Conservation (phyloP, 2,113 vertebrate species). For the Tragelaphus imberbis region DNA sequence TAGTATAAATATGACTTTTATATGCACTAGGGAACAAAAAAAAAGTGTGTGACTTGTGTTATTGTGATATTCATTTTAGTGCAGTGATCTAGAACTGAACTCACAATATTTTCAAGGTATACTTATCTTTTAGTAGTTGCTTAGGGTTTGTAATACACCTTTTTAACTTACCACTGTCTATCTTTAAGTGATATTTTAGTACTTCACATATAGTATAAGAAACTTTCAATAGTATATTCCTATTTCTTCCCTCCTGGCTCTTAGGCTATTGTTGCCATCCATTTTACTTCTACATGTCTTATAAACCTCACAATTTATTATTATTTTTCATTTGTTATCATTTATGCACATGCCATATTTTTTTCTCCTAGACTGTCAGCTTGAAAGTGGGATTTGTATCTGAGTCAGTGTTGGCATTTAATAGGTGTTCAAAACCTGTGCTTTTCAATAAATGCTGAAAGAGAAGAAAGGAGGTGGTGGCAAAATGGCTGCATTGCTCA, state of each 20-base stretch:
- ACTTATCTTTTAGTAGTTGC: not conserved
- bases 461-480: not conserved
- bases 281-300: not conserved
- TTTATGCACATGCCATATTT: not conserved
- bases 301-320: not conserved
- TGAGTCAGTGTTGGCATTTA: not conserved
- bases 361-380: not conserved
- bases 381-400: constrained; percentile 4
- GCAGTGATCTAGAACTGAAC: not conserved
- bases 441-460: not conserved
- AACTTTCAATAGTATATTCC: not conserved
- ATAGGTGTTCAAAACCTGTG: not conserved
- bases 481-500: constrained; percentile 67
- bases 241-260: not conserved
- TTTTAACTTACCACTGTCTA: not conserved
- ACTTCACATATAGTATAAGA: not conserved
- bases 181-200: not conserved
- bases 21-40: not conserved
- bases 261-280: not conserved
- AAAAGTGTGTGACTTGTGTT: not conserved
- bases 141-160: not conserved
- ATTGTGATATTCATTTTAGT: not conserved
- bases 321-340: not conserved
- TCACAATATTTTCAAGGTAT: not conserved
- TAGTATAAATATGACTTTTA: not conserved